A percentile compares a stretch with the other conserved stretches of the same genome.
Conservation (phyloP, 2,113 vertebrate species). For the Monopterus albus region DNA sequence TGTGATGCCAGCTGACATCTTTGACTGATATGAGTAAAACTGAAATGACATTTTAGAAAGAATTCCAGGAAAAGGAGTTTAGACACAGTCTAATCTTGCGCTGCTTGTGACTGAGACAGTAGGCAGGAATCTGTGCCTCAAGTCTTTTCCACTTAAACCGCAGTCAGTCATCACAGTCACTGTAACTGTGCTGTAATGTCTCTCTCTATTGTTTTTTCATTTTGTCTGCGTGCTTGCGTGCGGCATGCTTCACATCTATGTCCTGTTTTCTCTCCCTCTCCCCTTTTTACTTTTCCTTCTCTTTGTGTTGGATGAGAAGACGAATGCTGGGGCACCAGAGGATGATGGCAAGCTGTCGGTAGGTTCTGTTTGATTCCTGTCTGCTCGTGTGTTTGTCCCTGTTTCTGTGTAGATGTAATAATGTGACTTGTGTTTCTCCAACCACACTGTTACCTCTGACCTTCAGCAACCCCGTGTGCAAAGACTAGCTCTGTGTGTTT, state of each 20-base stretch:
- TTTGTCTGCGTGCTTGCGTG: constrained; percentile 61
- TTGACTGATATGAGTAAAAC: constrained; percentile 17
- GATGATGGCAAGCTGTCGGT: constrained; percentile 85
- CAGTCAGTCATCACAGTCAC: constrained; percentile 50
- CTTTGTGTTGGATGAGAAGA: constrained; percentile 82
- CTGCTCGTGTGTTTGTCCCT: constrained; percentile 63
- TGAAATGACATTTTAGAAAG: constrained; percentile 23
- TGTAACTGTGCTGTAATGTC: constrained; percentile 52
- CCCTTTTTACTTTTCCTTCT: constrained; percentile 63
- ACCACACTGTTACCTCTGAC: constrained; percentile 67
- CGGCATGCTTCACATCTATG: constrained; percentile 80
- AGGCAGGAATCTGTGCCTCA: constrained; percentile 43
- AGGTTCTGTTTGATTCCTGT: constrained; percentile 76
- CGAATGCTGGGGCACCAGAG: constrained; percentile 77
- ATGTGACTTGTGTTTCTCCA: constrained; percentile 36
- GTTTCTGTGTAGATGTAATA: constrained; percentile 55
- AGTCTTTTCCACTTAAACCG: constrained; percentile 59
- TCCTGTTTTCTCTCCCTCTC: constrained; percentile 75
- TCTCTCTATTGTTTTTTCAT: constrained; percentile 50
- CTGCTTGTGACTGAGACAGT: constrained; percentile 28
- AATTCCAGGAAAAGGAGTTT: constrained; percentile 40
- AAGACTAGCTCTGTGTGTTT: constrained; percentile 83
- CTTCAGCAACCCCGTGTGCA: constrained; percentile 40
- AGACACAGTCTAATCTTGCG: constrained; percentile 22
- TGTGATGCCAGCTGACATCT: constrained; percentile 5